Conservation (phyloP, 53 echinoderm and acorn worm genomes). For the Holothuria leucospilota region DNA sequence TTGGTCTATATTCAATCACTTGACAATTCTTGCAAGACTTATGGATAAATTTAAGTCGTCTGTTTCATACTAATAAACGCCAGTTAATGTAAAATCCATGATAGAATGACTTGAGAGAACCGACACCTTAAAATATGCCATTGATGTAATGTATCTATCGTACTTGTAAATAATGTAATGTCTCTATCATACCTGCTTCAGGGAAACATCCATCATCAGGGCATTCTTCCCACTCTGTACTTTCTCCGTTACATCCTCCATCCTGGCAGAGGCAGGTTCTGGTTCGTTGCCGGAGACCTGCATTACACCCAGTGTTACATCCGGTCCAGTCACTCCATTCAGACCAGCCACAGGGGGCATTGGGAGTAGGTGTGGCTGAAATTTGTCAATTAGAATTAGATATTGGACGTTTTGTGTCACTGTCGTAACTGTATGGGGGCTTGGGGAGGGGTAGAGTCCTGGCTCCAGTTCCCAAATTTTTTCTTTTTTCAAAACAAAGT, state of each 20-base stretch:
- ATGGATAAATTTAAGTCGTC: too few species aligned
- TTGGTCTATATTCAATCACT: too few species aligned
- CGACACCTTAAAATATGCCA: neutral
- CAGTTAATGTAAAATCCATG: neutral
- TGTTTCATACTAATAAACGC: too few species aligned
- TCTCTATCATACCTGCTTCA: slow-evolving; percentile 1
- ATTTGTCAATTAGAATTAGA: neutral
- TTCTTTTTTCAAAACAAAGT: too few species aligned
- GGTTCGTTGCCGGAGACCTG: slow-evolving; percentile 7
- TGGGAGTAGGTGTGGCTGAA: neutral
- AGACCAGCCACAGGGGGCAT: slow-evolving; percentile 3
- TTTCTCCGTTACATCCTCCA: slow-evolving; percentile 4
- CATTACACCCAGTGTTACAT: slow-evolving; percentile 34
- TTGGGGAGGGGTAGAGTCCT: too few species aligned
- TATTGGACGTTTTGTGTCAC: too few species aligned
- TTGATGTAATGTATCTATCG: neutral
- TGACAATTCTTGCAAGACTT: too few species aligned
- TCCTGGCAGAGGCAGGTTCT: neutral
- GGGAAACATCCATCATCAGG: slow-evolving; percentile 26
- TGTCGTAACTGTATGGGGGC: too few species aligned
- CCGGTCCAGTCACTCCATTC: slow-evolving; percentile 14
- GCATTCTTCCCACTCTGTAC: slow-evolving; percentile 37
- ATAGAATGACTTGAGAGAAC: neutral
- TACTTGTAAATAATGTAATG: neutral
- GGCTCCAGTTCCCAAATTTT: too few species aligned